Evolutionary conservation across 1,140 invertebrate genomes (phyloP), one percentile per base, ranked within the genome.

Genomic region (Drosophila burlai): DNA sequence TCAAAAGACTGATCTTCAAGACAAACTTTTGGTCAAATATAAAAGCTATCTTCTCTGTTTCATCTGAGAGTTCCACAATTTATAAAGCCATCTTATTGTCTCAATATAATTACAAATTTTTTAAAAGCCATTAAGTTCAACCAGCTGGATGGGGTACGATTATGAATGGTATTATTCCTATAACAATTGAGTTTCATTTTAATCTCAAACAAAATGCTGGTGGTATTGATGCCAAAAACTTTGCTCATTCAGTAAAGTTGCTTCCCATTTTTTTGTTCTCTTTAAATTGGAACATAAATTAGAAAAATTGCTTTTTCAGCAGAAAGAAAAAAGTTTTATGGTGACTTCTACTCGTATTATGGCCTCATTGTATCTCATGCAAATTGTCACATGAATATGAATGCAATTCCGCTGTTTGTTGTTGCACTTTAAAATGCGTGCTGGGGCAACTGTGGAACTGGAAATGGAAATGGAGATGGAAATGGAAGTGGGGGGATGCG

Each of bases 321-420:
- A 71, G 34, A 54, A 50, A 34, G 49, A 67, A 55, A 55, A 68
- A 55, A 24, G 47, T 67, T 69, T 46, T 60, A 49, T 72, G 66
- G 45, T 36, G 68, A 73, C 54, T 72, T 73, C 38, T 73, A 38
- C 67, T 73, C 55, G 36, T 73, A 73, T 73, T 72, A 73, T 73
- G 69, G 67, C 46, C 69, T 71, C 69, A 73, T 73, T 73, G 69
- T 73, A 73, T 73, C 67, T 72, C 69, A 73, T 73, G 69, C 67
- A 73, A 73, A 73, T 73, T 73, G 69, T 73, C 69, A 73, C 69
- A 73, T 73, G 69, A 73, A 73, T 73, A 73, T 73, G 69, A 73
- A 73, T 73, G 69, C 69, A 38, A 73, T 73, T 73, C 54, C 38
- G 68, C 42, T 49, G 66, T 42, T 58, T 72, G 61, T 65, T 61